Evolutionary conservation across 1,140 invertebrate genomes (phyloP).

Genomic region (Leptinotarsa texana): DNA sequence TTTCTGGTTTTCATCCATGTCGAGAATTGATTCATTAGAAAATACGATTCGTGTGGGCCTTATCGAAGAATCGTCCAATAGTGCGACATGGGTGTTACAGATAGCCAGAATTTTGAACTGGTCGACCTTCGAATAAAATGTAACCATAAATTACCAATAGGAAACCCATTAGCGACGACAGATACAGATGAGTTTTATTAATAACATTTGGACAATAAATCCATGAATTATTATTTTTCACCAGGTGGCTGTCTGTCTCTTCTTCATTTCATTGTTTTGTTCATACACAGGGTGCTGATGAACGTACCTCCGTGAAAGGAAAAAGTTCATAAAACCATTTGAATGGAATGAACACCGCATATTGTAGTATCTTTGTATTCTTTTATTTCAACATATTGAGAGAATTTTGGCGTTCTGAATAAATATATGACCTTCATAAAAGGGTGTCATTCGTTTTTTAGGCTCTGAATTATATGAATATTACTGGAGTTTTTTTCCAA

Average conservation of each 20-base stretch:
- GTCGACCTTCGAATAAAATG: conserved; percentile 18
- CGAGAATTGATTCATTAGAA: conserved; percentile 20
- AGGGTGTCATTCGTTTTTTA: no score
- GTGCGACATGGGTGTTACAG: conserved; percentile 27
- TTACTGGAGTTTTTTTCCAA: no score
- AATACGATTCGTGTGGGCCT: conserved; percentile 12
- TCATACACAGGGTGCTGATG: neutral
- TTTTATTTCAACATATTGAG: no score
- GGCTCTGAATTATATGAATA: no score
- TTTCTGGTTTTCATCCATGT: neutral
- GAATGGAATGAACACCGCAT: no score
- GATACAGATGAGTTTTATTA: conserved; percentile 27
- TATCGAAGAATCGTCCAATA: conserved; percentile 15
- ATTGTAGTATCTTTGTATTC: no score
- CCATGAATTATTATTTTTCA: conserved; percentile 21
- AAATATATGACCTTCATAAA: no score
- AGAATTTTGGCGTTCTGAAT: no score
- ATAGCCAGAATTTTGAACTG: conserved; percentile 19
- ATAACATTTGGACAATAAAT: conserved; percentile 27
- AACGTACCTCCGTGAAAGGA: neutral
- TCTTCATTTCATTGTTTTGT: neutral
- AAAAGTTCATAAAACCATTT: no score
- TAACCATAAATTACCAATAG: conserved; percentile 25
- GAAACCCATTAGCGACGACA: conserved; percentile 26
- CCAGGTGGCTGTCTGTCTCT: conserved; percentile 13